Evolutionary conservation across 2,888 invertebrate species (phyloP), one percentile per base, ranked within the genome.

Genomic region (Caenorhabditis plicata): DNA sequence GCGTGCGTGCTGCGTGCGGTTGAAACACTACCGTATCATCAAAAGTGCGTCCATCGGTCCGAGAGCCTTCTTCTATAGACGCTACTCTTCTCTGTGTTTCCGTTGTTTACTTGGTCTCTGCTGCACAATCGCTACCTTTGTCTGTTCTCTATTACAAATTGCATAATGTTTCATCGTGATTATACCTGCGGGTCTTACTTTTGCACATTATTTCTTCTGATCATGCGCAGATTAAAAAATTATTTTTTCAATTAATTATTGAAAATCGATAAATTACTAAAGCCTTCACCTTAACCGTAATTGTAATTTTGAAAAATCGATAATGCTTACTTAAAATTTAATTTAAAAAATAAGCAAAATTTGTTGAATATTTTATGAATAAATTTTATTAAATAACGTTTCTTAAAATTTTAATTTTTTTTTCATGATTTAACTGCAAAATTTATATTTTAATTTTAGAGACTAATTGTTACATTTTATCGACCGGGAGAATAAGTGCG

Each of bases 1-100:
- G 60, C 60, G 60, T 36, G 53, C 60, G 52, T 60, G 49, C 50
- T 45, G 60, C 60, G 60, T 38, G 53, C 53, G 60, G 53, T 41
- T 39, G 27, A 26, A 26, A 27, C 19, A 25, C 27, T 60, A 60
- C 60, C 53, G 60, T 60, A 60, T 15, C 33, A 35, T 42, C 5
- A 4, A 13, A 25, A 25, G 36, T 49, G 53, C 53, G 40, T 26
- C 32, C 25, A 27, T 53, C 60, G 60, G 20, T 23, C 44, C 41
- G 45, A 50, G 60, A 60, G 53, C 53, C 38, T 15, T 22, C 41
- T 33, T n/a, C n/a, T 27, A 27, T 27, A 7, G 29, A 27, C 13
- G 7, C 13, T 27, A 7, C 29, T 7, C 13, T 27, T 13, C 8
- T 27, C 29, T 27, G 7, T 13, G 13, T 27, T 27, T 13, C 13